These are phyloP conservation scores for Sebastes goodei DNA, from an alignment of 2,797 vertebrate genomes.

Conservation along the genomic window DNA sequence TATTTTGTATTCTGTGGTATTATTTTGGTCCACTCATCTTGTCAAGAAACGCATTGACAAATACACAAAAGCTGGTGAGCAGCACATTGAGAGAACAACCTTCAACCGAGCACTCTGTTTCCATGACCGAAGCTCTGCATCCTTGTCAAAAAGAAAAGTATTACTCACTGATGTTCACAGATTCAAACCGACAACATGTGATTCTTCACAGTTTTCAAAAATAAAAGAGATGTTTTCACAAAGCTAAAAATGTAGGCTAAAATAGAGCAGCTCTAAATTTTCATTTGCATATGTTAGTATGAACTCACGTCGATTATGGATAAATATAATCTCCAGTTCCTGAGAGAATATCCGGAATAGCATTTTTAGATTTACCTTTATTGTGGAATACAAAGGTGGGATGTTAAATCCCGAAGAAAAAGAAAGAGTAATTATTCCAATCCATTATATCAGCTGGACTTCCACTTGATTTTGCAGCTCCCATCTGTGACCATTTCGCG, in stretches of 20 bases:
- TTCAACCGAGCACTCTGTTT: neutral
- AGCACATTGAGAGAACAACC: neutral
- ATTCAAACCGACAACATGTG: neutral
- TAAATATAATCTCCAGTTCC: neutral
- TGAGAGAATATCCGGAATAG: neutral
- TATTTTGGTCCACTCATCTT: neutral
- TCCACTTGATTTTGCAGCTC: slow-evolving; percentile 25
- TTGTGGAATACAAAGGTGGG: neutral
- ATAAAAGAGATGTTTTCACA: neutral
- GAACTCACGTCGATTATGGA: neutral
- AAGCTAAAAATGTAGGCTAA: neutral
- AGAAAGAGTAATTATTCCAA: slow-evolving; percentile 11
- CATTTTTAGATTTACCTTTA: neutral
- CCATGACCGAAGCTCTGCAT: neutral
- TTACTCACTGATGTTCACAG: neutral
- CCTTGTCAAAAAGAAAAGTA: neutral
- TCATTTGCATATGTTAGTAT: neutral
- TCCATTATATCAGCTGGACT: slow-evolving; percentile 32
- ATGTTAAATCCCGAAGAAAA: neutral
- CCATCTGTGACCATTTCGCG: slow-evolving; percentile 44
- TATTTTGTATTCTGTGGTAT: neutral
- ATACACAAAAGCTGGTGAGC: neutral
- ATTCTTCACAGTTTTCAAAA: neutral
- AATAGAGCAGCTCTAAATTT: neutral
- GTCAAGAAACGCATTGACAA: neutral